Evolutionary conservation across 2,888 invertebrate species (phyloP), one percentile per base, ranked within the genome.

Genomic region (Eurytoma adleriae): DNA sequence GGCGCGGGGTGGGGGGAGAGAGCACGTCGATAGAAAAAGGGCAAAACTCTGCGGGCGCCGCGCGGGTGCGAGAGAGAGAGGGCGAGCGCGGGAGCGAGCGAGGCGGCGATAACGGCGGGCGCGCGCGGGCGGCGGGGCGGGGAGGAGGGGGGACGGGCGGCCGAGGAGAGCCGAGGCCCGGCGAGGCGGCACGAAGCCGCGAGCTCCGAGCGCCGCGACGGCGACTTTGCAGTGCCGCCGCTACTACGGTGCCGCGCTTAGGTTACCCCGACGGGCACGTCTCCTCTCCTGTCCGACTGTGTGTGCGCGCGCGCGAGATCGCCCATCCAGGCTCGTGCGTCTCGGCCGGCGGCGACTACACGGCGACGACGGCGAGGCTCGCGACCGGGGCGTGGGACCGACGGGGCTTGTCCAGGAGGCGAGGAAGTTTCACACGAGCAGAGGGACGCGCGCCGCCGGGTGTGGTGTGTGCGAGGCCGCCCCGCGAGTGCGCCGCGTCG

Each of bases 221-320:
- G 62, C 72, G 71, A 77, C 62, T 71, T 68, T 76, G 79, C 76
- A 72, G 82, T 77, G 79, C 70, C 72, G 80, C 73, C 75, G 82
- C 73, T 79, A 78, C 79, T 82, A 62, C 80, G 79, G 82, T 78
- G 75, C 80, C 82, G 82, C 56, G 82, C 75, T 78, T 79, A 80
- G 80, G 75, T 82, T 80, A 78, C 27, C 68, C 68, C 59, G 50
- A 50, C 56, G 77, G 20, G n/a, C 67, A 48, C 67, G 59, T 57
- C 56, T 14, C 27, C 67, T 14, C 16, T 57, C 7, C 48, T 59
- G 71, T 30, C 0, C n/a, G 14, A 3, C 40, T 40, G 30, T 18
- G 30, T 64, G 40, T 40, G 40, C 64, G 40, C 40, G 27, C 40
- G 12, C 27, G n/a, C 18, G 40, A 40, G 40, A 40, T 40, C 40